These are phyloP conservation scores for Sinocyclocheilus anophthalmus DNA, from an alignment of 2,113 vertebrate genomes.

Conservation along the genomic window DNA sequence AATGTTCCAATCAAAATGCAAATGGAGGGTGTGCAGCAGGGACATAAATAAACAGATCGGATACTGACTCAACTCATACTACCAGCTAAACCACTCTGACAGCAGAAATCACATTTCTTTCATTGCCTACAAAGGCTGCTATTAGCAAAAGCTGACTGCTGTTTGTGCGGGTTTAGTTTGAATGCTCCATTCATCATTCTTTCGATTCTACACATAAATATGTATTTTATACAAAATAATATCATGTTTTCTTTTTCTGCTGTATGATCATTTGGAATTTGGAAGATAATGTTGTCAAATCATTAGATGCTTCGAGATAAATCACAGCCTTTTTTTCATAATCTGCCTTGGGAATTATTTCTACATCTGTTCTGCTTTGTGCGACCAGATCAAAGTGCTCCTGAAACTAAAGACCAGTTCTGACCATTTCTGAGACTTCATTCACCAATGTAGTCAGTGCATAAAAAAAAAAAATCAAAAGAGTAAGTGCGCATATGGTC, in stretches of 20 bases:
- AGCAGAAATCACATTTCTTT: constrained; percentile 53
- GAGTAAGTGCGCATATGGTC: constrained; percentile 31
- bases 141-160: constrained; percentile 59
- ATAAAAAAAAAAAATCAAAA: constrained; percentile 6
- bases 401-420: constrained; percentile 27
- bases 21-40: constrained; percentile 66
- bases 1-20: constrained; percentile 80
- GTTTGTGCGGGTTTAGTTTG: constrained; percentile 31
- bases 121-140: constrained; percentile 49
- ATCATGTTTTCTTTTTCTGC: constrained; percentile 1
- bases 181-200: constrained; percentile 6
- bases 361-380: constrained; percentile 9
- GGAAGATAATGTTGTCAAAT: constrained; percentile 25
- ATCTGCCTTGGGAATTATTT: not conserved
- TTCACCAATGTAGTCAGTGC: constrained; percentile 2
- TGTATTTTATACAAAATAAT: constrained; percentile 1
- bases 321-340: constrained; percentile 3
- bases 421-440: not conserved
- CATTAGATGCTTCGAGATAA: constrained; percentile 27
- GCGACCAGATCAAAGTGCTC: not conserved
- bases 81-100: constrained; percentile 65
- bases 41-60: constrained; percentile 72
- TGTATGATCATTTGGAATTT: constrained; percentile 1
- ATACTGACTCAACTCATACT: constrained; percentile 64
- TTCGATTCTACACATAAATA: not conserved